A percentile compares a stretch with the other conserved stretches of the same genome.
Evolutionary conservation across 2,113 vertebrate genomes (phyloP).

Genomic region (Helogale parvula): DNA sequence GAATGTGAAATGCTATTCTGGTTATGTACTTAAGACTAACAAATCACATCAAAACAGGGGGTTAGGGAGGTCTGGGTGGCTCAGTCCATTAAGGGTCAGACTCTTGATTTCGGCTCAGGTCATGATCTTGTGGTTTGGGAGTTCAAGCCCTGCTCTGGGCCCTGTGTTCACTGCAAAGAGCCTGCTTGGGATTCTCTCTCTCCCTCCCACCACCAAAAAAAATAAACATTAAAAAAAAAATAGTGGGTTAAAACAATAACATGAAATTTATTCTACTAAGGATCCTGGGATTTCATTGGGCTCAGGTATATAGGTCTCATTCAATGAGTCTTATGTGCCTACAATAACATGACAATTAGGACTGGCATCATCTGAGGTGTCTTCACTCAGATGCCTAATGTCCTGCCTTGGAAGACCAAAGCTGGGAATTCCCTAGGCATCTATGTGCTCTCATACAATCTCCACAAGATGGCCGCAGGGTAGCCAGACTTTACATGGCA

Average conservation of each 20-base stretch:
- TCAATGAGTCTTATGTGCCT: not conserved
- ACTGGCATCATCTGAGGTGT: not conserved
- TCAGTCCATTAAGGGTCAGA: no score
- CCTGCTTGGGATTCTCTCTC: no score
- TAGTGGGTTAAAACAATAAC: not conserved
- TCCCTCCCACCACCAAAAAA: no score
- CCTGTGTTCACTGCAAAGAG: no score
- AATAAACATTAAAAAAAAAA: no score
- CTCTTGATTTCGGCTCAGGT: no score
- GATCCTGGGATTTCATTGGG: not conserved
- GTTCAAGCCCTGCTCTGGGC: no score
- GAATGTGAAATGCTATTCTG: not conserved
- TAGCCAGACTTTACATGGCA: not conserved
- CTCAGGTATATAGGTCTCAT: not conserved
- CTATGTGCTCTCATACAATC: not conserved
- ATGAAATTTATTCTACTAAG: not conserved
- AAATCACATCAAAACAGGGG: not conserved
- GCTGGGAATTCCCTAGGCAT: not conserved
- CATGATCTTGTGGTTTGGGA: no score
- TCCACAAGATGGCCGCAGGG: not conserved
- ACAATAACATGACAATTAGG: not conserved
- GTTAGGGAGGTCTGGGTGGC: not conserved
- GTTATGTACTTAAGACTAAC: not conserved
- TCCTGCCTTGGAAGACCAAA: not conserved
- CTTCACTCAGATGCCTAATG: not conserved